Base-by-base conservation (phyloP, 2,888 invertebrate genomes). In the Drosophila diplacantha region DNA sequence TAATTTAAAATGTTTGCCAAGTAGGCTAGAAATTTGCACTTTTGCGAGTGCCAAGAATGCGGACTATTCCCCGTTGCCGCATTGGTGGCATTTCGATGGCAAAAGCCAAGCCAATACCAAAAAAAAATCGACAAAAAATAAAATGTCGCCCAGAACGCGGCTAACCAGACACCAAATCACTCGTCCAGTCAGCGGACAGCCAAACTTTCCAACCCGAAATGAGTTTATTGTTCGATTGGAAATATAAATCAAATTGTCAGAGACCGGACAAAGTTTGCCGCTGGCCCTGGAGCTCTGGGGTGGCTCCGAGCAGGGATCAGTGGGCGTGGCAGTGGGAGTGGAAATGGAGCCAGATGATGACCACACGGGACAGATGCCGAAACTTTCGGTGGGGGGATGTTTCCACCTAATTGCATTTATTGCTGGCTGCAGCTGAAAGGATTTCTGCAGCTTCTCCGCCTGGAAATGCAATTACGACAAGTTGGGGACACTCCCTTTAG, bases 181-280 rank as follows among this genome's bases (percentile, higher is more conserved):
- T 67, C 57, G 44, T 20, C 46, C 59, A 58, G 43, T 35, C 38
- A 35, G 64, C 37, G 64, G 39, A 18, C 35, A 39, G 37, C 41
- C n/a, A 38, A 62, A 62, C 53, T 62, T 62, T 64, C 9, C 9
- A 29, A 51, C 18, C 38, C 47, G 60, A 62, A 69, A 68, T 57
- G 63, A 82, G 73, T 78, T 78, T 72, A 61, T 55, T 61, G 50
- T 67, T 81, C 75, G 78, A 83, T 73, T 73, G 73, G 69, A 73
- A 66, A 68, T 75, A 83, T 83, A 79, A 79, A 79, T 83, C 83
- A 79, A 74, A 79, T 67, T 65, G 71, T 44, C 63, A 51, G 54
- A 47, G 57, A 55, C 56, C 50, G 60, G 57, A 26, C 71, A 81
- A 50, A 71, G 52, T 71, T 70, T 37, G 37, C 66, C 54, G 54